Base-by-base conservation (phyloP, 1,140 invertebrate genomes). In the Drosophila kikkawai region DNA sequence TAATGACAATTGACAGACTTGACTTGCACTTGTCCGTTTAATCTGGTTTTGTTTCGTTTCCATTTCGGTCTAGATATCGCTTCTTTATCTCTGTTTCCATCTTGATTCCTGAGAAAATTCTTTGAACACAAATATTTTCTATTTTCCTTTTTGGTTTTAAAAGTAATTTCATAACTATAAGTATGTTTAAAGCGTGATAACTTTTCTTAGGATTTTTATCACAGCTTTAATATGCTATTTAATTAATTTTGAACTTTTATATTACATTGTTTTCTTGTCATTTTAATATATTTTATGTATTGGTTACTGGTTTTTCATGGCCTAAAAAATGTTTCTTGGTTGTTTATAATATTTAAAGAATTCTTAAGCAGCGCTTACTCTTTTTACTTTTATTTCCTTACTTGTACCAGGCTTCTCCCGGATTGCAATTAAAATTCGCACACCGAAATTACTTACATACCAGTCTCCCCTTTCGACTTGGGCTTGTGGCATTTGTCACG, bases 401-500 rank as follows among this genome's bases (percentile, higher is more conserved):
- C 15, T 15, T 36, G n/a, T 1, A 42, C 1, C 17, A 42, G 17
- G 13, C 17, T 61, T 17, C 15, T 47, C 55, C 29, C 17, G 22
- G 22, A 50, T 37, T 59, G 37, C 37, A 45, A 71, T 71, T 71
- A 60, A 71, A 51, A 45, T 44, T 51, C 15, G 39, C 47, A 19
- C 34, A 61, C 19, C 15, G 19, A 34, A 34, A 29, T n/a, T 44
- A 48, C 8, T 9, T 50, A 9, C 8, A 53, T 19, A 53, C 7
- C 17, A 17, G 22, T 19, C 2, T 15, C 36, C 36, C 37, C 12
- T 42, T 59, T 37, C 11, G 22, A 34, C 22, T n/a, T 34, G 15
- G 42, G 64, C 48, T 57, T 76, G 56, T 68, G 53, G 79, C 63
- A 65, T 51, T 69, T 74, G 66, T 71, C 83, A 87, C 83, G 79